Evolutionary conservation across 2,888 invertebrate genomes (phyloP).

Genomic region (Pyrrhosoma nymphula): DNA sequence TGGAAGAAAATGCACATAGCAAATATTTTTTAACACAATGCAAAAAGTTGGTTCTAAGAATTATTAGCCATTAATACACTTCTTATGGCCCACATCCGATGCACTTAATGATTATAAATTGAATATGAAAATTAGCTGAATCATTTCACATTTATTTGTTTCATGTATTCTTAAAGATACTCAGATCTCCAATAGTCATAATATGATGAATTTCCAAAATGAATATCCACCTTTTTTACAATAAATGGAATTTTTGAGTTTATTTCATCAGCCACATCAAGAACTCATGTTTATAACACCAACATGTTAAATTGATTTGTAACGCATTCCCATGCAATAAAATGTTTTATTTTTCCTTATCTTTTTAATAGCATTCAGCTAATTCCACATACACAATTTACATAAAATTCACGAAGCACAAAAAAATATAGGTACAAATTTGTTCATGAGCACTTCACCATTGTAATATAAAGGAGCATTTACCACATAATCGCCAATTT

Average conservation of each 20-base stretch:
- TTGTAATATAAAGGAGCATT: neutral
- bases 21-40: neutral
- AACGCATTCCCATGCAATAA: neutral
- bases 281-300: no score
- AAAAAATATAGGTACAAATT: neutral
- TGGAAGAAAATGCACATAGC: neutral
- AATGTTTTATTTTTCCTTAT: neutral
- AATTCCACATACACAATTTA: neutral
- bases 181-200: no score
- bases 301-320: neutral
- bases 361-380: neutral
- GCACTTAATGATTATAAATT: neutral
- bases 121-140: constrained; percentile 9
- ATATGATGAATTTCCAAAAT: no score
- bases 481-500: neutral
- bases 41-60: neutral
- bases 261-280: neutral
- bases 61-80: neutral
- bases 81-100: neutral
- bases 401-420: neutral
- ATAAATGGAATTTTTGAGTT: neutral
- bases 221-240: no score
- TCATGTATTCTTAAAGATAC: no score
- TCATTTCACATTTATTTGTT: neutral
- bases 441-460: constrained; percentile 51